Conservation (phyloP, 2,113 vertebrate species). For the Rhea pennata region DNA sequence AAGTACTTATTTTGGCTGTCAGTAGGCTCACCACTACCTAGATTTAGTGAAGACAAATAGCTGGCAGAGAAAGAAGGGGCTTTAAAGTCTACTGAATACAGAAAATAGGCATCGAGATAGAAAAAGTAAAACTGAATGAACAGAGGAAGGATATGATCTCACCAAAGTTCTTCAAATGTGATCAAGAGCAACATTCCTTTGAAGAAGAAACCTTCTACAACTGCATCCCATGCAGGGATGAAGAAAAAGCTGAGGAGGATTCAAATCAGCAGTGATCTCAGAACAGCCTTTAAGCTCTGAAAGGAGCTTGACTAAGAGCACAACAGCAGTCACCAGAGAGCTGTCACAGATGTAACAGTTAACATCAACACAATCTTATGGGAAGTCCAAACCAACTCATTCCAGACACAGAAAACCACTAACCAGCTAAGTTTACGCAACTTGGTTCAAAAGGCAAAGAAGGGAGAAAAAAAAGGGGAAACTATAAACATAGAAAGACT, state of each 20-base stretch:
- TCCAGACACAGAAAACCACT: neutral
- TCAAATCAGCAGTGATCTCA: neutral
- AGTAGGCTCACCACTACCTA: neutral
- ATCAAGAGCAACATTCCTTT: neutral
- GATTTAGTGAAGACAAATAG: neutral
- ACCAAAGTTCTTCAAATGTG: neutral
- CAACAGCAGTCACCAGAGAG: neutral
- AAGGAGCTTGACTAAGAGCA: neutral
- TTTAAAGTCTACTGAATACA: neutral
- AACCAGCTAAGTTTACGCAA: neutral
- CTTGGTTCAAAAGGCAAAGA: neutral
- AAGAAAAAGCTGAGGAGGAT: neutral
- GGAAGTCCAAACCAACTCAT: neutral
- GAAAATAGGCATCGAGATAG: neutral
- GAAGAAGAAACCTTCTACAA: neutral
- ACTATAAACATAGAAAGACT: neutral
- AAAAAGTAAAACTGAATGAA: neutral
- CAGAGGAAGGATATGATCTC: neutral
- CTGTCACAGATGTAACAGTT: neutral
- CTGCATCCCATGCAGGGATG: neutral
- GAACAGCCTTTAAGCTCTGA: neutral
- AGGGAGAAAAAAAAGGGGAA: neutral
- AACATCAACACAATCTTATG: accelerated
- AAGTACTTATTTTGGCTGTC: neutral
- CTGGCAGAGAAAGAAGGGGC: neutral